Evolutionary conservation across 1,140 invertebrate species (phyloP).

Genomic region (Pteromalus puparum): DNA sequence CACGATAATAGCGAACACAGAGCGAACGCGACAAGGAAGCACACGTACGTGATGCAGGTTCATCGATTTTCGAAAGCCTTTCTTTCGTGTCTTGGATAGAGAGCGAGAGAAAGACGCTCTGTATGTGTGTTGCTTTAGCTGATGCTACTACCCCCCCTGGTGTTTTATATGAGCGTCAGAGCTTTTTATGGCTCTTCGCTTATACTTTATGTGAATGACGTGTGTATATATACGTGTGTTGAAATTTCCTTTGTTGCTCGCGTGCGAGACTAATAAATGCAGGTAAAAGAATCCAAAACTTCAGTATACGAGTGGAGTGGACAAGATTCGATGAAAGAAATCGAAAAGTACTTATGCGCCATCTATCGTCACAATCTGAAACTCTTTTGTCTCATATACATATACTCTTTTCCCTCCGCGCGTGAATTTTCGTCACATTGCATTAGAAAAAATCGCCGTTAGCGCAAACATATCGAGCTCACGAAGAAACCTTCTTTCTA

Average conservation of each 20-base stretch:
- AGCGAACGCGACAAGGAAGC: slow-evolving; percentile 10
- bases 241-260: slow-evolving; percentile 44
- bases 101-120: neutral
- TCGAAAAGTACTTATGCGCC: neutral
- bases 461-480: neutral
- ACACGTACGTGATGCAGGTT: slow-evolving; percentile 26
- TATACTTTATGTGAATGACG: slow-evolving; percentile 42
- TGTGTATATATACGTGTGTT: slow-evolving; percentile 61
- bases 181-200: slow-evolving; percentile 29
- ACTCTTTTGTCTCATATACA: no score
- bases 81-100: slow-evolving; percentile 24
- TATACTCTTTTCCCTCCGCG: no score
- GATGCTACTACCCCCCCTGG: slow-evolving; percentile 2
- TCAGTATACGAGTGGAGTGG: no score
- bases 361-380: neutral
- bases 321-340: neutral
- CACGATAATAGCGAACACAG: slow-evolving; percentile 24
- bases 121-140: no score
- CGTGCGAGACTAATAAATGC: neutral
- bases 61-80: slow-evolving; percentile 48
- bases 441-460: no score
- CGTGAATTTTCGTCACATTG: no score
- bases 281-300: no score
- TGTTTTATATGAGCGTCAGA: slow-evolving; percentile 38
- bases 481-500: no score